Evolutionary conservation across 2,888 invertebrate species (phyloP).

Genomic region (Amiota communis): DNA sequence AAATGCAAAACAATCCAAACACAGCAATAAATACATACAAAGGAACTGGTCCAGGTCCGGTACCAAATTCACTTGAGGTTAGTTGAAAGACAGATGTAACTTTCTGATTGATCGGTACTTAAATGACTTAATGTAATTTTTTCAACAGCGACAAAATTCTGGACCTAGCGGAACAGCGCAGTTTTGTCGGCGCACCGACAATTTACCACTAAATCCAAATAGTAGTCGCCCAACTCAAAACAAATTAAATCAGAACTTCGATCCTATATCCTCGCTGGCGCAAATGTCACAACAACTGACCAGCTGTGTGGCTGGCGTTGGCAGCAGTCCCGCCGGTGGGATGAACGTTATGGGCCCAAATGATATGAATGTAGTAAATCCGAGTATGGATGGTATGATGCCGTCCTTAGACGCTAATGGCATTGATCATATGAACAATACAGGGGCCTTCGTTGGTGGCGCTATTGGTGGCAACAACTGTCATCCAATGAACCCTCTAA

Average conservation of each 20-base stretch:
- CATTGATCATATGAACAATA: conserved; percentile 65
- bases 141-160: conserved; percentile 55
- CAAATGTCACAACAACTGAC: conserved; percentile 96
- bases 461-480: conserved; percentile 52
- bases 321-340: conserved; percentile 55
- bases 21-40: conserved; percentile 54
- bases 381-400: conserved; percentile 61
- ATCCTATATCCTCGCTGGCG: conserved; percentile 93
- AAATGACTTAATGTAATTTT: neutral
- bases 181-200: conserved; percentile 75
- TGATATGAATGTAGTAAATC: conserved; percentile 60
- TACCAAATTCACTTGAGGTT: conserved; percentile 45
- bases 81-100: conserved; percentile 22
- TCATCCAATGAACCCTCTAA: conserved; percentile 69
- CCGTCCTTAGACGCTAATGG: conserved; percentile 69
- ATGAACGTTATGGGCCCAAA: conserved; percentile 55
- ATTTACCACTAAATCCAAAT: conserved; percentile 80
- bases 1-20: conserved; percentile 51
- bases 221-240: conserved; percentile 76
- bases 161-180: conserved; percentile 54
- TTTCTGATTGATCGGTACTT: neutral
- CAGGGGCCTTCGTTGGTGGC: conserved; percentile 42
- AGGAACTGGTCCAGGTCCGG: conserved; percentile 42
- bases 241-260: conserved; percentile 82
- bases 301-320: conserved; percentile 77